Base-by-base conservation (phyloP, 2,888 invertebrate genomes). In the Dasypogon diadema region DNA sequence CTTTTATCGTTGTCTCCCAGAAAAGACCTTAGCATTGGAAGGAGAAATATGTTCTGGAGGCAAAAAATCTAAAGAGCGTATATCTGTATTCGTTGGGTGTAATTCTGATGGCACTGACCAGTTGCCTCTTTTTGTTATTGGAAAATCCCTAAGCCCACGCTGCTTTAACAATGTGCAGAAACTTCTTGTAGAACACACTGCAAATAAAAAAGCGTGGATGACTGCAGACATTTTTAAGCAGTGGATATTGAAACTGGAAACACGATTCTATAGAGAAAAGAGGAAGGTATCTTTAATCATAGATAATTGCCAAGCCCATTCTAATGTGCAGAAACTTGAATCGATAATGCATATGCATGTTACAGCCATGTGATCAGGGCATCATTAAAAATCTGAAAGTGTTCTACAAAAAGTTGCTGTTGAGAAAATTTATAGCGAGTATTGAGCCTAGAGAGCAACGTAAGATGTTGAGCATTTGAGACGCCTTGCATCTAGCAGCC, bases 21-120 rank as follows among this genome's bases (percentile, higher is more conserved):
- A 21, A 54, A 54, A 18, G 21, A 16, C 21, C 3, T 2, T 48
- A 4, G 48, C 48, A 48, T 14, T 48, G 48, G 14, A 76, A 79
- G 77, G 75, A 22, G 78, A 80, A 73, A 56, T 75, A 58, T 79
- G 79, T 75, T 54, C 51, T n/a, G 80, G 79, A 48, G 80, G 79
- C 8, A 80, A 79, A 70, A 74, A 78, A 30, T 80, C 79, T 14
- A 79, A 81, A 74, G 75, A 75, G 55, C 78, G 79, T 75, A 70
- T 81, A 16, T 81, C 80, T 16, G 78, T 80, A 63, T 63, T 81
- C n/a, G 78, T 80, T 56, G 76, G 77, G 60, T 79, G 79, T 22
- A 81, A 81, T 77, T 79, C 78, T 76, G 60, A 60, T 75, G 82
- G 80, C n/a, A 76, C 75, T 12, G 77, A 79, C 30, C 81, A 81